A percentile compares a stretch with the other conserved stretches of the same genome.
phyloP scores from a whole-genome alignment of 2,113 vertebrate genomes.

The Burhinus bistriatus region DNA sequence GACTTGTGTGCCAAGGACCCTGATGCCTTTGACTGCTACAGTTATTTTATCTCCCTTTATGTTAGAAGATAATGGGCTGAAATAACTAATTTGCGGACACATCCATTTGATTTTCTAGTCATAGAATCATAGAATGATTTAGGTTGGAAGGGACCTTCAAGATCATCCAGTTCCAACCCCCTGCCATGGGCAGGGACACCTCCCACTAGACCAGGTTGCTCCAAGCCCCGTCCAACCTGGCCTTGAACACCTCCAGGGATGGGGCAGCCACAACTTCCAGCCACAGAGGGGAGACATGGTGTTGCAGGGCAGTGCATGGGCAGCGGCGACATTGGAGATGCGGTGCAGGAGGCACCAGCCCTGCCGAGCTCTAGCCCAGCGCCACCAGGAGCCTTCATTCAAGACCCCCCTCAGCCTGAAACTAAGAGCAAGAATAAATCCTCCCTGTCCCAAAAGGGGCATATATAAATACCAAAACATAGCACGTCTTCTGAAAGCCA shows the following conservation, averaged over 20 bases:
- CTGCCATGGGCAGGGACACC: too few species aligned
- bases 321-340: fast-evolving
- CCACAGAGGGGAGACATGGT: fast-evolving
- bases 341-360: not conserved
- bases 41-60: not conserved
- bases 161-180: too few species aligned
- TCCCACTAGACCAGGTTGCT: too few species aligned
- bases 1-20: not conserved
- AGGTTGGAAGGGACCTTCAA: too few species aligned
- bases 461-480: fast-evolving
- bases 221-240: too few species aligned
- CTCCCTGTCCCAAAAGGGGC: not conserved
- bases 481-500: not conserved
- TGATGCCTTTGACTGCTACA: not conserved
- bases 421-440: not conserved
- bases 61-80: not conserved
- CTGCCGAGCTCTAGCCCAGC: too few species aligned
- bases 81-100: not conserved
- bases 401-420: not conserved
- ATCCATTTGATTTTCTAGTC: not conserved
- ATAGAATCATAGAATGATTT: too few species aligned
- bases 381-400: not conserved
- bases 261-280: too few species aligned
- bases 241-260: too few species aligned
- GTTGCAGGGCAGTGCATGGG: not conserved